Evolutionary conservation across 1,140 invertebrate genomes (phyloP).

Genomic region (Drosophila ogumai): DNA sequence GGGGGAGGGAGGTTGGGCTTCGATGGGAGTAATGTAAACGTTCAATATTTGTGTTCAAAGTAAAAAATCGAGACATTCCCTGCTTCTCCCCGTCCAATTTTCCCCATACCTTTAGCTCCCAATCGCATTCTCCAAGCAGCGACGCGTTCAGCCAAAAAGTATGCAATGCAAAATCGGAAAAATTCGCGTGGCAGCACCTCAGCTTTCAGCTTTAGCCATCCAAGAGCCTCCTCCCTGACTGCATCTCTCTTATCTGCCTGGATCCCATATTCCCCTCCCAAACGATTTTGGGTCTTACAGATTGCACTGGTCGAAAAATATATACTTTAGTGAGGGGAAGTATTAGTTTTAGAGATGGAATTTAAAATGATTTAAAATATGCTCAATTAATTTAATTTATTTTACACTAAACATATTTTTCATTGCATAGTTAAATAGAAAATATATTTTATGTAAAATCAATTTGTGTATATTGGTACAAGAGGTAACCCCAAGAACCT

Average conservation of each 20-base stretch:
- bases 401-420: too few relatives aligned
- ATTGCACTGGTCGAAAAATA: slow-evolving; percentile 5
- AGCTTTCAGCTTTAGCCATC: slow-evolving; percentile 29
- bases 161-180: slow-evolving; percentile 78
- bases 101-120: neutral
- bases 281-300: neutral
- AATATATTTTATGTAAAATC: neutral
- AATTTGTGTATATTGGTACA: too few relatives aligned
- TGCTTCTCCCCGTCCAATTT: slow-evolving; percentile 1
- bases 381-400: neutral
- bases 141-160: slow-evolving; percentile 79
- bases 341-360: neutral
- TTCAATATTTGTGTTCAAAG: slow-evolving; percentile 81
- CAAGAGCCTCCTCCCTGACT: slow-evolving; percentile 5
- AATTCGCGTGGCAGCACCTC: slow-evolving; percentile 44
- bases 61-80: slow-evolving; percentile 62
- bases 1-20: neutral
- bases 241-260: slow-evolving; percentile 25
- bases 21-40: slow-evolving; percentile 61
- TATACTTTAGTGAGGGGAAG: neutral
- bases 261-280: neutral
- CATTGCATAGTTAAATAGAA: neutral
- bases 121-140: slow-evolving; percentile 31
- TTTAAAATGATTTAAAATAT: neutral
- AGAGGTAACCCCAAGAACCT: neutral